phyloP scores from a whole-genome alignment of 2,888 invertebrate genomes.

The Cecidostiba fungosa region DNA sequence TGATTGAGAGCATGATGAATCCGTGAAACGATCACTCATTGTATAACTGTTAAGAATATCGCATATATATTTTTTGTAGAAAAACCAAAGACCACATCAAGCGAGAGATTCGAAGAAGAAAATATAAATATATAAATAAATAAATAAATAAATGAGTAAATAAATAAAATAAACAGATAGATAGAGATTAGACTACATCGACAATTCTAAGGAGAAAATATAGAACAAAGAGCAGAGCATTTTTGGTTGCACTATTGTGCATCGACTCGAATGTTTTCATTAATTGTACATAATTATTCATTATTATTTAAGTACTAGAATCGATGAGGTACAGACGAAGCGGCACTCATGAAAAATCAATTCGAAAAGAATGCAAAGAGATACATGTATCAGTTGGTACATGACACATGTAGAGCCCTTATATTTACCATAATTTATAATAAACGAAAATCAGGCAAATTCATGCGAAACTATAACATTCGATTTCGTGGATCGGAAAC shows the following conservation, averaged over 20 bases:
- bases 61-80: conserved; percentile 79
- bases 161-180: conserved; percentile 54
- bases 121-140: conserved; percentile 49
- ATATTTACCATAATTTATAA: conserved; percentile 14
- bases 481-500: conserved; percentile 32
- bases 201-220: conserved; percentile 51
- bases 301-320: conserved; percentile 39
- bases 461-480: not conserved
- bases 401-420: not conserved
- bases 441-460: conserved; percentile 5
- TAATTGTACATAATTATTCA: conserved; percentile 48
- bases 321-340: conserved; percentile 30
- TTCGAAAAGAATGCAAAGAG: not conserved
- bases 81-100: conserved; percentile 78
- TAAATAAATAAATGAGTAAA: conserved; percentile 42
- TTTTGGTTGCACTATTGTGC: conserved; percentile 54
- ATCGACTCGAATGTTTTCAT: conserved; percentile 21
- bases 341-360: conserved; percentile 2
- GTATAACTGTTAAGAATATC: conserved; percentile 75
- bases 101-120: conserved; percentile 57
- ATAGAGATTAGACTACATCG: conserved; percentile 62
- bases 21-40: conserved; percentile 74
- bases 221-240: conserved; percentile 57
- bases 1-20: conserved; percentile 71
- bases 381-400: conserved; percentile 4